These are phyloP conservation scores for Psittacula cyanocephala DNA, from an alignment of 2,113 vertebrate species.

Conservation along the genomic window DNA sequence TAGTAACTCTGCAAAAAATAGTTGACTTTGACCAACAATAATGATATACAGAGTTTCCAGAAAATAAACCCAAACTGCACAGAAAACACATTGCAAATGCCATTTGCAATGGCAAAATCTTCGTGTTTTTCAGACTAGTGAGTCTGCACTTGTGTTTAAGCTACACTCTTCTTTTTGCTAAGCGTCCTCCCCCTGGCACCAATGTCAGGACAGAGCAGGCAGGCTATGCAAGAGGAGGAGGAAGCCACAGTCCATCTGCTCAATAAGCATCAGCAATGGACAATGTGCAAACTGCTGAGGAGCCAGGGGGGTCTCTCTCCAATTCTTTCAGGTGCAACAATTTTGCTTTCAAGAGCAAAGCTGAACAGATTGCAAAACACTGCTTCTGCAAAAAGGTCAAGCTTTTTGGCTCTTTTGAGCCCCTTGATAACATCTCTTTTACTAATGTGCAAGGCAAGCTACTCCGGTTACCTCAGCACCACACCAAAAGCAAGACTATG, in stretches of 20 bases:
- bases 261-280: rapidly evolving
- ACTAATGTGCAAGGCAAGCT: not conserved
- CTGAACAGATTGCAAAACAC: not conserved
- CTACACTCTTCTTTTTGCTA: not conserved
- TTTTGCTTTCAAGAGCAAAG: not conserved
- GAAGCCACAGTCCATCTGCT: not conserved
- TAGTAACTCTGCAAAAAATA: no score
- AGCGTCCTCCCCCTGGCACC: not conserved
- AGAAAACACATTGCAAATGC: not conserved
- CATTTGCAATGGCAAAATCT: not conserved
- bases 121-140: not conserved
- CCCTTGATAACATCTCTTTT: not conserved
- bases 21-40: not conserved
- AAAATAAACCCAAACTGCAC: not conserved
- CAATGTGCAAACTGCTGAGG: not conserved
- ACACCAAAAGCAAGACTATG: not conserved
- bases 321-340: not conserved
- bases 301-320: not conserved
- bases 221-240: not conserved
- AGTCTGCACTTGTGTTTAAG: not conserved
- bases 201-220: not conserved
- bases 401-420: not conserved
- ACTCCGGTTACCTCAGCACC: not conserved
- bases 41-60: not conserved
- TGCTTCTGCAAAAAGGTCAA: not conserved